A percentile compares a stretch with the other conserved stretches of the same genome.
Evolutionary conservation across 1,140 invertebrate genomes (phyloP).

Genomic region (Dendroctonus valens): DNA sequence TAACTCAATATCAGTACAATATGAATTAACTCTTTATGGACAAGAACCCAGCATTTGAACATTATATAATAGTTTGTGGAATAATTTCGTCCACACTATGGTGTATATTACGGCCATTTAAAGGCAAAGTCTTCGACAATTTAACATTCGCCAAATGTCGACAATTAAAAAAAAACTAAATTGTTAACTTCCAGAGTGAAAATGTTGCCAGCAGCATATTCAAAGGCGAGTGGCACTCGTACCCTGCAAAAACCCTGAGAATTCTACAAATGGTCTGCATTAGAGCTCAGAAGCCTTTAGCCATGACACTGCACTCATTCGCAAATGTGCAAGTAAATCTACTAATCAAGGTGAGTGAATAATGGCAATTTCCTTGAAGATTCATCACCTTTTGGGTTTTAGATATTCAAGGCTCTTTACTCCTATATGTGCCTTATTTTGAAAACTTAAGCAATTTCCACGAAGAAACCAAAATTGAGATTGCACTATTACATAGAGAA

Average conservation of each 20-base stretch:
- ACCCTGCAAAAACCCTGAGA: not conserved
- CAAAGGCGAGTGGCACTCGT: constrained; percentile 22
- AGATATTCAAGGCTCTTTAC: constrained; percentile 29
- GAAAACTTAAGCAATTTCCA: not conserved
- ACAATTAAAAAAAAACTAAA: too few relatives aligned
- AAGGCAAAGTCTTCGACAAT: too few relatives aligned
- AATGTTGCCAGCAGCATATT: constrained; percentile 24
- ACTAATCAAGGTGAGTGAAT: constrained; percentile 23
- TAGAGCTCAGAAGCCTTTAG: constrained; percentile 30
- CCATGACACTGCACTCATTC: constrained; percentile 20
- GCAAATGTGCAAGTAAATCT: constrained; percentile 12
- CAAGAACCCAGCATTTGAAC: too few relatives aligned
- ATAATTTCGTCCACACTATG: too few relatives aligned
- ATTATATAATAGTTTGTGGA: too few relatives aligned
- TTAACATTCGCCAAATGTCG: too few relatives aligned
- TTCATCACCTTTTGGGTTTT: constrained; percentile 14
- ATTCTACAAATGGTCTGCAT: constrained; percentile 25
- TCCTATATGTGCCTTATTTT: constrained; percentile 28
- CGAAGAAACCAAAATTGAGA: too few relatives aligned
- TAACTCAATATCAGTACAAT: too few relatives aligned
- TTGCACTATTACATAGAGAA: too few relatives aligned
- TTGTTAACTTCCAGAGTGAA: constrained; percentile 19
- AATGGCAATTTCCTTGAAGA: not conserved
- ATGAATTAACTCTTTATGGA: too few relatives aligned
- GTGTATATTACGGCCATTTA: too few relatives aligned